Conservation (phyloP, 2,888 invertebrate species). For the Flexamia atlantica region DNA sequence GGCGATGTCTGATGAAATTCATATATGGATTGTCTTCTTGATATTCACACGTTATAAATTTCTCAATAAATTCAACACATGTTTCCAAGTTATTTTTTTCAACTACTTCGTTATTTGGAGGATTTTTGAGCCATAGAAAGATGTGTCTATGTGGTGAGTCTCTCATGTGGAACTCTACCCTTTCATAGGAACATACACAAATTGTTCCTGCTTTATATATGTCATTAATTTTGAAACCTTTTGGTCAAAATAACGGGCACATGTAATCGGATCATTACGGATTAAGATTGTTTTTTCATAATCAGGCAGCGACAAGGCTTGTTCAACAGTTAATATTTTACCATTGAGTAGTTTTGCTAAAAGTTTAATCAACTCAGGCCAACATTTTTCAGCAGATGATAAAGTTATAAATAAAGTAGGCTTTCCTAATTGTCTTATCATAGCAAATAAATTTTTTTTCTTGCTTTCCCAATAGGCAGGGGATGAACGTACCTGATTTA, state of each 20-base stretch:
- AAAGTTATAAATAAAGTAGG: slow-evolving; percentile 26
- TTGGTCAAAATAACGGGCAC: slow-evolving; percentile 6
- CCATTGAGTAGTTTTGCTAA: slow-evolving; percentile 12
- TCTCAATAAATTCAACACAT: slow-evolving; percentile 19
- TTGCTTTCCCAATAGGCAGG: slow-evolving; percentile 17
- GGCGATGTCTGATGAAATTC: slow-evolving; percentile 17
- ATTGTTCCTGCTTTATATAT: slow-evolving; percentile 12
- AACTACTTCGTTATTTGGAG: background rate
- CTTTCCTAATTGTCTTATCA: slow-evolving; percentile 8
- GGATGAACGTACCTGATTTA: slow-evolving; percentile 7
- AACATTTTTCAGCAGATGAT: slow-evolving; percentile 36
- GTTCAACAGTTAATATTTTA: slow-evolving; percentile 20
- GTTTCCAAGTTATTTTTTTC: background rate
- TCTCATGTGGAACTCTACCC: slow-evolving; percentile 5
- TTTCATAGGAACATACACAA: background rate
- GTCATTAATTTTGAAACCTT: background rate
- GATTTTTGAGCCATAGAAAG: background rate
- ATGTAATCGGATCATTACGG: slow-evolving; percentile 8
- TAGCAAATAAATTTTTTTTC: slow-evolving; percentile 24
- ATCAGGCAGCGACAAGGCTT: slow-evolving; percentile 26
- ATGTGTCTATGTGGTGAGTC: background rate
- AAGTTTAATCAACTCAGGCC: slow-evolving; percentile 42
- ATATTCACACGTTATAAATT: slow-evolving; percentile 12
- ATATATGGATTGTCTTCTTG: background rate
- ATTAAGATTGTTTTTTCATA: slow-evolving; percentile 39